Conservation (phyloP, 2,888 invertebrate genomes). For the Lasius platythorax region DNA sequence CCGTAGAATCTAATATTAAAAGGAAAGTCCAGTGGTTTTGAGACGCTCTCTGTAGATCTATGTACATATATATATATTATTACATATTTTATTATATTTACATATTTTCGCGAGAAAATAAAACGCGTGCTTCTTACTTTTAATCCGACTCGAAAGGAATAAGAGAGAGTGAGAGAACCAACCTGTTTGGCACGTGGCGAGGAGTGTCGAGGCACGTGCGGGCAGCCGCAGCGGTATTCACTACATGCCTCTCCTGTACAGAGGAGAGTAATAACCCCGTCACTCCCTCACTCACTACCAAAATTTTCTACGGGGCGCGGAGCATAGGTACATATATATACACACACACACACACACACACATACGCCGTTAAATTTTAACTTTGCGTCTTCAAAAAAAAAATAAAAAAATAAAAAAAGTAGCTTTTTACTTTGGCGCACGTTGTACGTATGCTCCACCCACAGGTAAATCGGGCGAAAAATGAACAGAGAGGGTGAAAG, state of each 20-base stretch:
- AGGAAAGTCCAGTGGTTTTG: neutral
- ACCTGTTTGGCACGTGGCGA: constrained; percentile 84
- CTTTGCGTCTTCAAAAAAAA: constrained; percentile 1
- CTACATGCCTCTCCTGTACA: constrained; percentile 86
- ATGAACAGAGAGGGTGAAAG: constrained; percentile 65
- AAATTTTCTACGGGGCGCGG: constrained; percentile 68
- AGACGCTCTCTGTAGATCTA: neutral
- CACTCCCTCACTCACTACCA: constrained; percentile 85
- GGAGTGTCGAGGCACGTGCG: constrained; percentile 85
- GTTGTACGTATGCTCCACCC: constrained; percentile 63
- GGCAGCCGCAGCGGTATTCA: constrained; percentile 83
- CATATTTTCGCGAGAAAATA: neutral
- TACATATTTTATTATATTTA: neutral
- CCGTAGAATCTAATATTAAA: neutral
- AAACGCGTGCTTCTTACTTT: neutral
- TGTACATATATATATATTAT: neutral
- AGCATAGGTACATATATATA: constrained; percentile 60
- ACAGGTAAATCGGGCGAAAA: constrained; percentile 33
- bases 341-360: constrained; percentile 43
- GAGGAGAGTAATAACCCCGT: constrained; percentile 81
- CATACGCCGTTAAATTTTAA: constrained; percentile 14
- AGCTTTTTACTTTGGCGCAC: neutral
- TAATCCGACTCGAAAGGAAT: constrained; percentile 36
- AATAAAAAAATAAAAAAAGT: neutral
- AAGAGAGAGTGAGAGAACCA: constrained; percentile 78